Conservation (phyloP, 2,888 invertebrate genomes). For the Pollenia angustigena region DNA sequence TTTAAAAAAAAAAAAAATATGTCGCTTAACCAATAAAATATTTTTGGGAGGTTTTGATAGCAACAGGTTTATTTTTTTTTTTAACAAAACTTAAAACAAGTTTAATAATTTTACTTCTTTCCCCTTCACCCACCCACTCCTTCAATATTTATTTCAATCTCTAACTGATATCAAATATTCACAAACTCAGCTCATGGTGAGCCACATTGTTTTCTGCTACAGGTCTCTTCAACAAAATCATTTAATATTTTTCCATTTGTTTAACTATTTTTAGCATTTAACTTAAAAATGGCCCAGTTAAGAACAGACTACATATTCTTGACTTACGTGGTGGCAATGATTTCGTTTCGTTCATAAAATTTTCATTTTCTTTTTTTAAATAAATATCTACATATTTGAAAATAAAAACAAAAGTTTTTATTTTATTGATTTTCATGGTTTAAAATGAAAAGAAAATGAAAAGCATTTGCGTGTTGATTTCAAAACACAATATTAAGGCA, state of each 20-base stretch:
- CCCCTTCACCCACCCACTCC: constrained; percentile 47
- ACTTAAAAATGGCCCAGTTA: constrained; percentile 4
- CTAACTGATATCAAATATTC: constrained; percentile 7
- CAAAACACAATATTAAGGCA: constrained; percentile 44
- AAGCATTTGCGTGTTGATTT: constrained; percentile 65
- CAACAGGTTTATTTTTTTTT: not conserved
- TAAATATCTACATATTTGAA: constrained; percentile 21
- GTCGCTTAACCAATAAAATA: too few species aligned
- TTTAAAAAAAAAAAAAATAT: too few species aligned
- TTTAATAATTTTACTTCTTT: not conserved
- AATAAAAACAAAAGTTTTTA: constrained; percentile 16
- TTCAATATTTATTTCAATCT: not conserved
- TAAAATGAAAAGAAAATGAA: constrained; percentile 6
- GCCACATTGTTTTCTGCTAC: constrained; percentile 41
- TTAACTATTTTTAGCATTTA: constrained; percentile 3
- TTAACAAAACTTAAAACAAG: too few species aligned
- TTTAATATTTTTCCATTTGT: constrained; percentile 12
- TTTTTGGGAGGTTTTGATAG: too few species aligned
- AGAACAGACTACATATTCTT: not conserved
- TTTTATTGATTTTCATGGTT: constrained; percentile 57
- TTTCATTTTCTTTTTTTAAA: constrained; percentile 34
- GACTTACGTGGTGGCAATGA: constrained; percentile 42
- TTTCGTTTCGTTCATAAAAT: constrained; percentile 18
- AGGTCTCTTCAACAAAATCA: constrained; percentile 17
- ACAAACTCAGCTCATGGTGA: constrained; percentile 59